These are phyloP conservation scores for Poeciliopsis paucimaculata DNA, from an alignment of 2,797 vertebrate species.

Conservation along the genomic window DNA sequence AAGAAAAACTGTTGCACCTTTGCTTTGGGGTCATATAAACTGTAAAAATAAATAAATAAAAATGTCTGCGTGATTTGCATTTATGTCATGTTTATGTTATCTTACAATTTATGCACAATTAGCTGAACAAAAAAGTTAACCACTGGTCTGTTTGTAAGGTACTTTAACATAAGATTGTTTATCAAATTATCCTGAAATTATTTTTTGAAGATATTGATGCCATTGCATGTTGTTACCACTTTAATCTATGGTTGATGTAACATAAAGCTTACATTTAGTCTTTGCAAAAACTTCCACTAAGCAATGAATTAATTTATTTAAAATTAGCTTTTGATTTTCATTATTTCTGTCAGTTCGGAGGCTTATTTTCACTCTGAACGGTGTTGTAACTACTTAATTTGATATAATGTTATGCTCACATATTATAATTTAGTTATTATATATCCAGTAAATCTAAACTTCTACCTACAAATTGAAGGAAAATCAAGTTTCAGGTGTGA, in stretches of 20 bases:
- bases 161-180: neutral
- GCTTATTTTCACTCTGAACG: neutral
- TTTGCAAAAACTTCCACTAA: neutral
- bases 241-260: neutral
- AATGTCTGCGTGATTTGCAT: neutral
- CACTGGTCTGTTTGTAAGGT: neutral
- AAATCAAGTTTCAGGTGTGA: neutral
- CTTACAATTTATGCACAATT: neutral
- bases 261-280: neutral
- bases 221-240: neutral
- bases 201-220: neutral
- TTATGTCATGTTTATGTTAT: neutral
- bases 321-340: neutral
- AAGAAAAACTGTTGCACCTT: slow-evolving; percentile 5
- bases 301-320: neutral
- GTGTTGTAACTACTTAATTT: neutral
- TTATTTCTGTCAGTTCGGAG: neutral
- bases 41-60: too few species aligned
- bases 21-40: neutral
- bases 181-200: neutral
- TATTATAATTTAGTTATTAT: neutral
- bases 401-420: neutral
- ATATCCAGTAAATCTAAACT: neutral
- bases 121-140: neutral
- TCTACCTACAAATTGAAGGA: neutral